Percentiles rank a stretch among this genome's conserved stretches.
phyloP scores from a whole-genome alignment of 2,797 vertebrate species.

The Neopelma chrysocephalum region DNA sequence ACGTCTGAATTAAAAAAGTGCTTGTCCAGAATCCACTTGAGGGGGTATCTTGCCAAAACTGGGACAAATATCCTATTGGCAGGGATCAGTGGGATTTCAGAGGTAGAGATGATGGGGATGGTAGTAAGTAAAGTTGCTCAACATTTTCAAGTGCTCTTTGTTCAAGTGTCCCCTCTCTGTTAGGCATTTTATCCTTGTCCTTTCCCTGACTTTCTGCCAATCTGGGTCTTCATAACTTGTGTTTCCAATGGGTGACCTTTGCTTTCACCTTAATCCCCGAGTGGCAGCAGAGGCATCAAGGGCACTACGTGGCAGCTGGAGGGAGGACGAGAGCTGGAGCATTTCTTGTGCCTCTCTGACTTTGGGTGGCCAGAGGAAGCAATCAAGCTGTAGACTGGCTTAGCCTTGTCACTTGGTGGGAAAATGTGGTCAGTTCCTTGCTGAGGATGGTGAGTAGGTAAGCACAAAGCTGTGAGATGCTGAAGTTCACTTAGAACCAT shows the following conservation, averaged over 20 bases:
- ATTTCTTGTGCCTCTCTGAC: neutral
- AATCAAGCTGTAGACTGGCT: neutral
- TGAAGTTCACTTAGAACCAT: neutral
- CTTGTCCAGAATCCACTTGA: neutral
- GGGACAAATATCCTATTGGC: neutral
- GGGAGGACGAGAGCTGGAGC: fast-evolving
- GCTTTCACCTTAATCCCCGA: neutral
- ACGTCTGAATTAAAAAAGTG: neutral
- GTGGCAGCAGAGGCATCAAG: neutral
- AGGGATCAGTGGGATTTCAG: neutral
- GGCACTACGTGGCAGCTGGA: neutral
- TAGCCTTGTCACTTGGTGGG: fast-evolving
- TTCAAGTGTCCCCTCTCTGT: neutral
- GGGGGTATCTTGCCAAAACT: neutral
- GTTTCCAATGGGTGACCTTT: neutral
- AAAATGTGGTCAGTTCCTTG: fast-evolving
- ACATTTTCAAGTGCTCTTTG: neutral
- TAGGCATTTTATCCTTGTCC: neutral
- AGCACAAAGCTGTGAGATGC: neutral
- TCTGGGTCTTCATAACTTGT: neutral
- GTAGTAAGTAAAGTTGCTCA: neutral
- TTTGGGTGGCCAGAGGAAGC: neutral
- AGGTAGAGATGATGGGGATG: neutral
- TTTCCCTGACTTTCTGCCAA: neutral
- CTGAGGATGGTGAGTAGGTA: neutral